phyloP scores from a whole-genome alignment of 2,113 vertebrate genomes.

The Eulemur macaco region DNA sequence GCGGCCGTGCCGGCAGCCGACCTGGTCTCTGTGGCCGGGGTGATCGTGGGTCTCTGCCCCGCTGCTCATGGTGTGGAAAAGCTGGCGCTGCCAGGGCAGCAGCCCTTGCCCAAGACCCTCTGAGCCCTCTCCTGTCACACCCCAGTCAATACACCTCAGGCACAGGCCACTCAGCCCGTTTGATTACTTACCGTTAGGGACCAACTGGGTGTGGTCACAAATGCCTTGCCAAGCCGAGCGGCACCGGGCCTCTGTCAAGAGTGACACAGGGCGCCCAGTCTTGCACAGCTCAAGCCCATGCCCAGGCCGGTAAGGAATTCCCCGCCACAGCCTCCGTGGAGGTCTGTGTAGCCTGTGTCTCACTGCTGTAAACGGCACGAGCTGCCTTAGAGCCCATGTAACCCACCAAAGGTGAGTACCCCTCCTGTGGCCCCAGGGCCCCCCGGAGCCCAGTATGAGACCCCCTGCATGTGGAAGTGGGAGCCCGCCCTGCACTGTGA shows the following conservation, averaged over 20 bases:
- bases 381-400: not conserved
- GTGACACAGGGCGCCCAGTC: not conserved
- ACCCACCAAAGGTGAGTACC: constrained; percentile 53
- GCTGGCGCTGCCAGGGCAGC: fast-evolving
- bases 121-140: not conserved
- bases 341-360: too few species aligned
- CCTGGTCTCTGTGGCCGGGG: not conserved
- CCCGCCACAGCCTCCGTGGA: not conserved
- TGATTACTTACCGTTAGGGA: not conserved
- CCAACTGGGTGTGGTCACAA: not conserved
- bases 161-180: not conserved
- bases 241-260: not conserved
- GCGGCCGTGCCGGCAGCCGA: not conserved
- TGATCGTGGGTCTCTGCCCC: not conserved
- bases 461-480: constrained; percentile 26
- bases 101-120: not conserved
- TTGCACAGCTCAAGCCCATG: fast-evolving
- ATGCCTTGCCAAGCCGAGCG: not conserved
- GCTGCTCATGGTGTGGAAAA: not conserved
- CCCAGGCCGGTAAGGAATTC: not conserved
- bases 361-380: not conserved
- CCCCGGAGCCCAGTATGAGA: not conserved
- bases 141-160: not conserved
- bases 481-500: not conserved
- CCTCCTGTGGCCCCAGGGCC: not conserved